Conservation (phyloP, 1,140 invertebrate genomes). For the Oppia nitens region DNA sequence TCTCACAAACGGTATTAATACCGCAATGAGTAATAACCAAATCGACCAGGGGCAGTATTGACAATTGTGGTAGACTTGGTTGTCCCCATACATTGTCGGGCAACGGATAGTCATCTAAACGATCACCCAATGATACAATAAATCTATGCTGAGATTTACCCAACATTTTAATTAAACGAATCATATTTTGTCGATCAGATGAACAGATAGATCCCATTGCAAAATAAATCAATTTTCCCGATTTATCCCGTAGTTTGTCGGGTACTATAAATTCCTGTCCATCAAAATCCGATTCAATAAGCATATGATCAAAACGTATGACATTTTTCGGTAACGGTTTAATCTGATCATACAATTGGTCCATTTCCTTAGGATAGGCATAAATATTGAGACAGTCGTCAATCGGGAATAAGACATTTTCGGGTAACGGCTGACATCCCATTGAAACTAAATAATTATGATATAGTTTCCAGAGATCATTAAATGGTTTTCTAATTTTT, state of each 20-base stretch:
- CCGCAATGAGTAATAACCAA: constrained; percentile 23
- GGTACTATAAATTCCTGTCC: neutral
- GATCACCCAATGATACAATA: constrained; percentile 11
- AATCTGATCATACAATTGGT: constrained; percentile 14
- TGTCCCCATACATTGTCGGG: constrained; percentile 17
- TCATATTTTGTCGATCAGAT: constrained; percentile 18
- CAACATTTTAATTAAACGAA: constrained; percentile 2
- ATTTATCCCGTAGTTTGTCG: constrained; percentile 1
- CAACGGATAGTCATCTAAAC: constrained; percentile 14
- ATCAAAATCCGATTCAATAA: neutral
- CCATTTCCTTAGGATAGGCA: constrained; percentile 13
- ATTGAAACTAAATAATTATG: neutral
- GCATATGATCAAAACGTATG: neutral
- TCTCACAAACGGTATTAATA: constrained; percentile 10
- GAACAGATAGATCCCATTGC: constrained; percentile 17
- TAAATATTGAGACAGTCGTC: constrained; percentile 11
- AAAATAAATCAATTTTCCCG: constrained; percentile 15
- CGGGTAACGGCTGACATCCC: neutral
- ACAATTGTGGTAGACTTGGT: constrained; percentile 6
- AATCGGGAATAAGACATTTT: neutral
- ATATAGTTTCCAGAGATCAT: no score
- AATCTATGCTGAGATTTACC: constrained; percentile 4
- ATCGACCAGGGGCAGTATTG: constrained; percentile 14
- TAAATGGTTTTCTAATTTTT: neutral
- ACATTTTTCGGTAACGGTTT: neutral